These are phyloP conservation scores for Rhineura floridana DNA, from an alignment of 2,113 vertebrate species.

Conservation along the genomic window DNA sequence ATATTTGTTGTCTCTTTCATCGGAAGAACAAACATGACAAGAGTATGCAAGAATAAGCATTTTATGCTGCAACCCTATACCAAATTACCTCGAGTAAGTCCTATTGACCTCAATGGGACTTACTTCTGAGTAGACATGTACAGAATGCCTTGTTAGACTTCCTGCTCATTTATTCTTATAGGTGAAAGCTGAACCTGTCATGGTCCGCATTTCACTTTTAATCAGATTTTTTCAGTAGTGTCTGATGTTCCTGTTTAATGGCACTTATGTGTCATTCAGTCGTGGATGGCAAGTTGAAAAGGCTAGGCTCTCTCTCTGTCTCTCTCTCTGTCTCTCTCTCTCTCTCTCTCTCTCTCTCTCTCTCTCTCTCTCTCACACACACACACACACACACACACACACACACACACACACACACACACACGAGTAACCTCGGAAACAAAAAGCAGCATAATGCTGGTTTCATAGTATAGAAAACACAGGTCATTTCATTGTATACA, in stretches of 20 bases:
- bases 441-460: constrained; percentile 20
- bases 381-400: too few species aligned
- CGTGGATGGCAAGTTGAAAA: constrained; percentile 17
- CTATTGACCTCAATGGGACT: too few species aligned
- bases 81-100: neutral
- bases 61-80: neutral
- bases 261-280: constrained; percentile 44
- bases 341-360: too few species aligned
- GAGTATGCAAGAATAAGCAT: constrained; percentile 18
- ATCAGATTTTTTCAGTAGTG: constrained; percentile 24
- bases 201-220: constrained; percentile 46
- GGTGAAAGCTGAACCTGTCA: constrained; percentile 13
- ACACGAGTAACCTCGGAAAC: too few species aligned
- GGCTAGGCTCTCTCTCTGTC: too few species aligned
- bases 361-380: too few species aligned
- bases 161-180: neutral
- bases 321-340: too few species aligned
- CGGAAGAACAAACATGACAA: constrained; percentile 9
- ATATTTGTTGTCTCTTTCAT: neutral
- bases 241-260: constrained; percentile 33
- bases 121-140: neutral
- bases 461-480: constrained; percentile 38
- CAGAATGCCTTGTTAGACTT: neutral
- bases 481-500: constrained; percentile 45
- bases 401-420: too few species aligned